Conservation (phyloP, 2,113 vertebrate genomes). For the Cygnus atratus region DNA sequence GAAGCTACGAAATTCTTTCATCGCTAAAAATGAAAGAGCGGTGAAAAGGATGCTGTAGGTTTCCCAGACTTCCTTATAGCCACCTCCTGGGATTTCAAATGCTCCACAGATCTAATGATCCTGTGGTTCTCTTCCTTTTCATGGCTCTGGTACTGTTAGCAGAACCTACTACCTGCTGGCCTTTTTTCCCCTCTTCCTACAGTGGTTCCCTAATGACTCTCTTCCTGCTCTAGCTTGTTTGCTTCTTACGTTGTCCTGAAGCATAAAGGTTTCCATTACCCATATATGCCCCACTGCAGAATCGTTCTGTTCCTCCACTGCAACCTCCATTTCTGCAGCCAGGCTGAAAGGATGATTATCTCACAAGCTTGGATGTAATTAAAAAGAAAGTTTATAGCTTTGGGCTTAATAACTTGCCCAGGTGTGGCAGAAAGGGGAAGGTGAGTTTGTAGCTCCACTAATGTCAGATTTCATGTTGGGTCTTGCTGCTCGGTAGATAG, state of each 20-base stretch:
- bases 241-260: slow-evolving; percentile 17
- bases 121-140: not conserved
- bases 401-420: slow-evolving; percentile 34
- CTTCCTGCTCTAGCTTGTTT: not conserved
- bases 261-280: slow-evolving; percentile 20
- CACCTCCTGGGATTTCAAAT: not conserved
- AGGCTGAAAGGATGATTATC: not conserved
- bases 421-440: slow-evolving; percentile 44
- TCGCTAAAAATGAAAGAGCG: not conserved
- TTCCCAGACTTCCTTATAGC: not conserved
- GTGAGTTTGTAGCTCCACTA: not conserved
- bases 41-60: not conserved
- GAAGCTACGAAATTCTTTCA: not conserved
- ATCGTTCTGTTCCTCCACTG: not conserved
- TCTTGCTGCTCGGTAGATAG: slow-evolving; percentile 8
- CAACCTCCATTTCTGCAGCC: not conserved
- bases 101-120: not conserved
- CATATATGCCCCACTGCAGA: not conserved
- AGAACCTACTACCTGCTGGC: not conserved
- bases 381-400: slow-evolving; percentile 43
- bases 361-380: slow-evolving; percentile 7
- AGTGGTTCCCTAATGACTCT: not conserved
- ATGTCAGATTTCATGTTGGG: slow-evolving; percentile 3
- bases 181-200: not conserved
- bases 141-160: not conserved